Evolutionary conservation across 2,888 invertebrate genomes (phyloP), one percentile per base, ranked within the genome.

Genomic region (Leptodirus hochenwartii): DNA sequence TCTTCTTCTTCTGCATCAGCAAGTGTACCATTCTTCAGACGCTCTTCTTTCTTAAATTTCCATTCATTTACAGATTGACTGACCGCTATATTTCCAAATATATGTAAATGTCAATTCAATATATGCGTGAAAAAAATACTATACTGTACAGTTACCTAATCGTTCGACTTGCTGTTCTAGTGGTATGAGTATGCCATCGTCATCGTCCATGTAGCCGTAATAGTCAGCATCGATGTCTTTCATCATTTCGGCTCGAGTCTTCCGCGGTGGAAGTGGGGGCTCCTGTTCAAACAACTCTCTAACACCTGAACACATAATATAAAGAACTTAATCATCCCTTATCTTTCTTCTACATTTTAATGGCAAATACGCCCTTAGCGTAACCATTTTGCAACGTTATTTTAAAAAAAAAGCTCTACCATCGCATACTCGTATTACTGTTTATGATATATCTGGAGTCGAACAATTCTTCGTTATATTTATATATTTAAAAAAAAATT

Each of bases 191-290:
- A 95, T 69, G 0, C 96, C 96, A 53, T 99, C 98, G 47, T 99
- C 98, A 45, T 98, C 98, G 55, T 98, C 98, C 44, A 93, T 62
- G 55, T 93, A 96, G 0, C 98, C 98, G 57, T 98, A 99, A 59
- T 98, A 98, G 56, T 93, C 91, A 0, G 96, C 95, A 59, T 98
- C 96, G 22, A 99, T 87, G 49, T 95, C 84, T 42, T 88, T 80
- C 93, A 96, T 95, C 29, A 99, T 63, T 52, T 99, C 96, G 0
- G 85, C 90, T 30, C 96, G 69, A 0, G 91, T 90, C 56, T 90
- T 87, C 14, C 90, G 66, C 9, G 85, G 80, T 4, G 85, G 79
- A 29, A 81, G 74, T 9, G 88, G 87, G 6, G 91, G 84, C 51
- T 88, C 88, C 51, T 93, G 91, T 51, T 95, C 91, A 61, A 98